phyloP scores from a whole-genome alignment of 2,113 vertebrate genomes.

The Panthera leo region DNA sequence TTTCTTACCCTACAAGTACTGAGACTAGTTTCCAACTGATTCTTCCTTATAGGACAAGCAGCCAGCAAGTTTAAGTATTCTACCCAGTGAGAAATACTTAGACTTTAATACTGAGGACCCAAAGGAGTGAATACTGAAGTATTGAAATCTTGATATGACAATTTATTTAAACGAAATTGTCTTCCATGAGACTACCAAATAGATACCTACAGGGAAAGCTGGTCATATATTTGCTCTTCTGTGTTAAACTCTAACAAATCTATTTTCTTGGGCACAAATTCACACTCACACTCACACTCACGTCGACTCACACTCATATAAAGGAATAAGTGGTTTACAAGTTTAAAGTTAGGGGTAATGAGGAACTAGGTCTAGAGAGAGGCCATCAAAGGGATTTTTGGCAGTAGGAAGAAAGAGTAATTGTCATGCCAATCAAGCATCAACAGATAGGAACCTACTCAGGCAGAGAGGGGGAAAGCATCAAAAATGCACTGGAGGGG shows the following conservation, averaged over 20 bases:
- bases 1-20: not conserved
- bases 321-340: not conserved
- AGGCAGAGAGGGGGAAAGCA: not conserved
- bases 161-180: not conserved
- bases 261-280: not conserved
- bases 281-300: not conserved
- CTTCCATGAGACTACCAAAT: not conserved
- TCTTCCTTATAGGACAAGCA: not conserved
- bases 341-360: not conserved
- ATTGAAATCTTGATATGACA: not conserved
- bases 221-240: not conserved
- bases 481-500: not conserved
- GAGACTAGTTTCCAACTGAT: not conserved
- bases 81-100: not conserved
- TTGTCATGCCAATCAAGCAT: not conserved
- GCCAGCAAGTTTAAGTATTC: not conserved
- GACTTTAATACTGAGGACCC: slow-evolving; percentile 7
- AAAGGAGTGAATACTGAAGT: not conserved
- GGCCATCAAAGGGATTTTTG: not conserved
- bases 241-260: not conserved
- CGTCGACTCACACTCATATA: not conserved
- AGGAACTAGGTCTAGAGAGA: not conserved
- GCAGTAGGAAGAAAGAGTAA: not conserved
- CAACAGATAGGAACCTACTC: not conserved
- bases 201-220: not conserved